Evolutionary conservation across 1,140 invertebrate genomes (phyloP).

Genomic region (Aradophagus sp.): DNA sequence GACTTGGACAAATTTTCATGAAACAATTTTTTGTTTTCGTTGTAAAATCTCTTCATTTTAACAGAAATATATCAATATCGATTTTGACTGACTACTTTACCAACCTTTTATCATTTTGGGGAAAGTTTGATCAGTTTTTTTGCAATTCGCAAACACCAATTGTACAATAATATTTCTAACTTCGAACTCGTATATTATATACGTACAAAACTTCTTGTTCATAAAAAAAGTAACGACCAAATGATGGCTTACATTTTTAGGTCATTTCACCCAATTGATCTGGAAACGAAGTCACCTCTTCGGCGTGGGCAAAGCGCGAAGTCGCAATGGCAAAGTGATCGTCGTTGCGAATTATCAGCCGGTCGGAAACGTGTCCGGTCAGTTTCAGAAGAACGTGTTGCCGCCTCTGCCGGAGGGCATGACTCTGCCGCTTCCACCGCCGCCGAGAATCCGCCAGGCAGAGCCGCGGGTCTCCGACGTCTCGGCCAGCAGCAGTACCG

Average conservation of each 20-base stretch:
- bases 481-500: conserved; percentile 64
- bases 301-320: conserved; percentile 88
- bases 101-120: no score
- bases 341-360: conserved; percentile 90
- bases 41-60: no score
- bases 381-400: conserved; percentile 85
- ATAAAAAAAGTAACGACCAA: no score
- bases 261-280: conserved; percentile 93
- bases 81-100: no score
- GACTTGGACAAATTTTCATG: no score
- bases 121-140: no score
- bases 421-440: conserved; percentile 66
- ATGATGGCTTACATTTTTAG: conserved; percentile 69
- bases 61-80: no score
- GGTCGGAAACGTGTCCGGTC: conserved; percentile 84
- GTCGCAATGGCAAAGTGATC: conserved; percentile 83
- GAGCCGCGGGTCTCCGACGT: conserved; percentile 59
- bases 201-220: no score
- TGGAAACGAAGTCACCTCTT: conserved; percentile 87
- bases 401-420: conserved; percentile 79
- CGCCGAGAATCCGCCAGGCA: conserved; percentile 51
- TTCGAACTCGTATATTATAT: no score
- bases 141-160: no score
- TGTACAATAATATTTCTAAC: no score
- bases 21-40: no score